Evolutionary conservation across 2,888 invertebrate genomes (phyloP).

Genomic region (Adineta ricciae): DNA sequence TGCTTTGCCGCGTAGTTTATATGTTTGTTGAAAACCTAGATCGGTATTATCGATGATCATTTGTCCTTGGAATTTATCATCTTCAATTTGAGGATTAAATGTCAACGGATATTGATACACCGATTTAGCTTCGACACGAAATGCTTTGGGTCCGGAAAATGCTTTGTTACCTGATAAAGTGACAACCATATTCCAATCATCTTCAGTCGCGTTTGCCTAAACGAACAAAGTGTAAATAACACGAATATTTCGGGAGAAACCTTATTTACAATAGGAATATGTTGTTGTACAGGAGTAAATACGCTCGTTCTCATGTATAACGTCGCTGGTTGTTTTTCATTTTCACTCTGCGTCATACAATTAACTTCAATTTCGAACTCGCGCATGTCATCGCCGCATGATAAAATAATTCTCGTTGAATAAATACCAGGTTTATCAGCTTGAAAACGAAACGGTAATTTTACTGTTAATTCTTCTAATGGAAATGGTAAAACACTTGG

Average conservation of each 20-base stretch:
- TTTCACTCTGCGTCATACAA: not conserved
- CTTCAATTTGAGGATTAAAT: slow-evolving; percentile 15
- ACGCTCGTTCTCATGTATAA: not conserved
- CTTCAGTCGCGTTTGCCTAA: not conserved
- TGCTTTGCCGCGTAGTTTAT: not conserved
- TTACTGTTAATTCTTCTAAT: slow-evolving; percentile 35
- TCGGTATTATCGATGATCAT: not conserved
- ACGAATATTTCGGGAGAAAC: not conserved
- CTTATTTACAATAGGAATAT: slow-evolving; percentile 10
- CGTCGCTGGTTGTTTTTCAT: not conserved
- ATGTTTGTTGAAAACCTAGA: slow-evolving; percentile 1
- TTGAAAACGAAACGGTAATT: slow-evolving; percentile 44
- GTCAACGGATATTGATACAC: not conserved
- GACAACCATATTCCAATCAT: not conserved
- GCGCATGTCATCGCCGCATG: slow-evolving; percentile 44
- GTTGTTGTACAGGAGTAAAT: slow-evolving; percentile 4
- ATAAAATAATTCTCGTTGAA: slow-evolving; percentile 41
- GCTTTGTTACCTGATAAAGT: not conserved
- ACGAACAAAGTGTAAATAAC: not conserved
- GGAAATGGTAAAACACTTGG: not conserved
- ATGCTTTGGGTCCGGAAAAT: not conserved
- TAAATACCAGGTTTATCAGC: slow-evolving; percentile 45
- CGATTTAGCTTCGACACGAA: slow-evolving; percentile 6
- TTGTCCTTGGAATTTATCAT: not conserved
- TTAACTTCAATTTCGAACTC: slow-evolving; percentile 42